Evolutionary conservation across 2,888 invertebrate species (phyloP).

Genomic region (Dioctria linearis): DNA sequence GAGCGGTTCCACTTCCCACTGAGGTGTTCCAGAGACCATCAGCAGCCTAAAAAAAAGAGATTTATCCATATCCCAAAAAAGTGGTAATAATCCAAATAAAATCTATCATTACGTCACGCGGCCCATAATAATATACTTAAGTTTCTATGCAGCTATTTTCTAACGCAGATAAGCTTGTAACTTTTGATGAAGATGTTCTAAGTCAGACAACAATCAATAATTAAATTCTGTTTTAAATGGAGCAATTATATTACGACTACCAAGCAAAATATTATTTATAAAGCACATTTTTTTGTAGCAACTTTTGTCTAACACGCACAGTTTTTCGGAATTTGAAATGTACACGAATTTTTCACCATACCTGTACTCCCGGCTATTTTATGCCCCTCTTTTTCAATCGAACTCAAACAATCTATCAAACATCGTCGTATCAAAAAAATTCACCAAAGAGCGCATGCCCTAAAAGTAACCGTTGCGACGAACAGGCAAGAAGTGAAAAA

Average conservation of each 20-base stretch:
- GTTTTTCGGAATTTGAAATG: not conserved
- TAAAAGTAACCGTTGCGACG: constrained; percentile 18
- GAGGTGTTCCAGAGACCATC: too few relatives aligned
- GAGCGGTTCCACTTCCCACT: too few relatives aligned
- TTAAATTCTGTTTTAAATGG: not conserved
- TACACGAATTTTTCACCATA: not conserved
- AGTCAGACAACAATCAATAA: not conserved
- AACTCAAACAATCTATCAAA: not conserved
- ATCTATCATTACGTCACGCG: too few relatives aligned
- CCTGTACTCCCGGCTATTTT: not conserved
- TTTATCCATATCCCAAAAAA: too few relatives aligned
- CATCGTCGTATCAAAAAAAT: not conserved
- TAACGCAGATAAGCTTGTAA: too few relatives aligned
- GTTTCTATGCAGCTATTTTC: too few relatives aligned
- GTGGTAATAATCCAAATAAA: too few relatives aligned
- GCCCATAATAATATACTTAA: too few relatives aligned
- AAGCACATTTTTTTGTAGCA: too few relatives aligned
- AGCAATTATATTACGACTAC: not conserved
- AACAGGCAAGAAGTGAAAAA: constrained; percentile 2
- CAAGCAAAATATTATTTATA: not conserved
- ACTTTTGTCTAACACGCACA: too few relatives aligned
- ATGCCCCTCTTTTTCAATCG: not conserved
- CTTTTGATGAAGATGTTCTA: too few relatives aligned
- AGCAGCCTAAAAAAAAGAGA: too few relatives aligned
- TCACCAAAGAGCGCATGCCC: constrained; percentile 25